A percentile compares a stretch with the other conserved stretches of the same genome.
These are phyloP conservation scores for Borostomias antarcticus DNA, from an alignment of 2,797 vertebrate species.

Conservation along the genomic window DNA sequence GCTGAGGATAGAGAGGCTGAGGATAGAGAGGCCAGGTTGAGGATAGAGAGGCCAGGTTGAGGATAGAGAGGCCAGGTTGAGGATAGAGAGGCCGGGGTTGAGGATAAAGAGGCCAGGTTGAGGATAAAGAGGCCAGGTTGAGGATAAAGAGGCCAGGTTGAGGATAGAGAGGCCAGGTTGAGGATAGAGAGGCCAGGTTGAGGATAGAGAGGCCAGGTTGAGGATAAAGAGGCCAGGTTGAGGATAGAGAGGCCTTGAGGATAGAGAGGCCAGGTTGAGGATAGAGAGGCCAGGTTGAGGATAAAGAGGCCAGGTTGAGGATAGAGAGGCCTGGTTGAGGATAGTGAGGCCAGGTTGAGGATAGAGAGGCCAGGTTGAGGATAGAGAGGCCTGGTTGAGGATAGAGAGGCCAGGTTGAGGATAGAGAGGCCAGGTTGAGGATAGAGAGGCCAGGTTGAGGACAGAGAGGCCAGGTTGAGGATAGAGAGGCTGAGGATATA, in stretches of 20 bases:
- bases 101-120: slow-evolving; percentile 74
- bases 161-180: slow-evolving; percentile 79
- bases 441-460: slow-evolving; percentile 55
- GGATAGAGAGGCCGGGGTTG: slow-evolving; percentile 78
- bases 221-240: slow-evolving; percentile 67
- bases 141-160: slow-evolving; percentile 67
- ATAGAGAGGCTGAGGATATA: slow-evolving; percentile 76
- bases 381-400: slow-evolving; percentile 72
- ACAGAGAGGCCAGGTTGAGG: slow-evolving; percentile 72
- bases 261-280: slow-evolving; percentile 76
- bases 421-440: slow-evolving; percentile 76
- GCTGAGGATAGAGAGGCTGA: no score
- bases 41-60: slow-evolving; percentile 61
- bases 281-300: slow-evolving; percentile 55
- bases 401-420: slow-evolving; percentile 76
- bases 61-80: slow-evolving; percentile 70
- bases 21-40: slow-evolving; percentile 74
- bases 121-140: slow-evolving; percentile 62
- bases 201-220: slow-evolving; percentile 62
- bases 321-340: slow-evolving; percentile 76
- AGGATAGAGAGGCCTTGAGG: slow-evolving; percentile 77
- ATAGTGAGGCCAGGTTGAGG: slow-evolving; percentile 75
- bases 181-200: slow-evolving; percentile 74
- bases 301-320: slow-evolving; percentile 72
- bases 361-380: slow-evolving; percentile 55